phyloP scores from a whole-genome alignment of 2,113 vertebrate genomes.

The Triplophysa rosa region DNA sequence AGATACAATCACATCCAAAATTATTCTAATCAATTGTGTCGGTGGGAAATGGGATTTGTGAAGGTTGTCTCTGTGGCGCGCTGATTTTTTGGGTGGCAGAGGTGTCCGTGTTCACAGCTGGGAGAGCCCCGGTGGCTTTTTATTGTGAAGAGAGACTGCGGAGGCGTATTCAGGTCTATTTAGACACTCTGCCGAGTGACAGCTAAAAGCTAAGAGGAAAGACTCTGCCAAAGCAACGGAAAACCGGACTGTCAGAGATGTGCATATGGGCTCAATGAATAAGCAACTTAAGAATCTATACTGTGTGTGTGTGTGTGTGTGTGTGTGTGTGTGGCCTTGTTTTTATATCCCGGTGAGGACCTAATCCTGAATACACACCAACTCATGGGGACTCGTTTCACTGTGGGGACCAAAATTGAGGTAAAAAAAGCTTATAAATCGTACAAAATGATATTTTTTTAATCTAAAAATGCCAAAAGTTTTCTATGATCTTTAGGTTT shows the following conservation, averaged over 20 bases:
- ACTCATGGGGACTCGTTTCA: too few relatives aligned
- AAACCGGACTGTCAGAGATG: neutral
- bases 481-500: too few relatives aligned
- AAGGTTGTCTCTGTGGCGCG: constrained; percentile 34
- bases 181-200: neutral
- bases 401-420: too few relatives aligned
- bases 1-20: constrained; percentile 44
- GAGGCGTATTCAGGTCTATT: constrained; percentile 26
- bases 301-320: neutral
- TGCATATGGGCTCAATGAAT: neutral
- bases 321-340: neutral
- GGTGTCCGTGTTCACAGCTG: constrained; percentile 40
- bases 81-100: constrained; percentile 23
- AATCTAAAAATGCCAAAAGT: too few relatives aligned
- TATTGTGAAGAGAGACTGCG: neutral
- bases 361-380: too few relatives aligned
- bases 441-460: too few relatives aligned
- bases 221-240: neutral
- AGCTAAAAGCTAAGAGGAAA: neutral
- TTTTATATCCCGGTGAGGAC: too few relatives aligned
- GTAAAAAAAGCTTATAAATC: too few relatives aligned
- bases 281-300: too few relatives aligned
- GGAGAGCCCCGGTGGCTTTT: constrained; percentile 47
- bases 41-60: constrained; percentile 50
- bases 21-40: constrained; percentile 49